Conservation (phyloP, 2,888 invertebrate species). For the Scrobipalpa atriplicella region DNA sequence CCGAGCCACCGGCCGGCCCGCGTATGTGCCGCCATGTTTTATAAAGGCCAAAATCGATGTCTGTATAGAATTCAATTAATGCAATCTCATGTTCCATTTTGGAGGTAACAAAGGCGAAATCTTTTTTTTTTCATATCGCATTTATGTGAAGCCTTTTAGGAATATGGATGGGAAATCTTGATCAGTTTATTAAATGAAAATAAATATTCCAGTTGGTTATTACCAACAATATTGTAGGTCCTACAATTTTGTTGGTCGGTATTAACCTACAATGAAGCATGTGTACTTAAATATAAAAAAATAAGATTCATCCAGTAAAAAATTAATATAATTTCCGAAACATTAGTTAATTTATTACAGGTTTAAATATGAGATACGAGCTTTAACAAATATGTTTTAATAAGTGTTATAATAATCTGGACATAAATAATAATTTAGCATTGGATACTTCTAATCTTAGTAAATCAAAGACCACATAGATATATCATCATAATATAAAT, state of each 20-base stretch:
- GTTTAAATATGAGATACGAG: no score
- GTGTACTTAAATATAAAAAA: no score
- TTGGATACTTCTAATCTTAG: not conserved
- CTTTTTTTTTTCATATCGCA: not conserved
- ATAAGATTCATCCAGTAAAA: no score
- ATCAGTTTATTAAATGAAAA: no score
- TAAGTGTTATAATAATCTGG: no score
- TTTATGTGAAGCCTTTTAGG: not conserved
- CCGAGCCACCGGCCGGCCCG: conserved; percentile 43
- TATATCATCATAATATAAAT: conserved; percentile 19
- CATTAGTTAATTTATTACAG: no score
- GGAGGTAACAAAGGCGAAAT: conserved; percentile 9
- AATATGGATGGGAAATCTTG: not conserved
- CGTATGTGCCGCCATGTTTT: conserved; percentile 25
- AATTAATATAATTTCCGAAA: no score
- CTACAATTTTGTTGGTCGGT: no score
- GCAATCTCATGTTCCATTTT: conserved; percentile 22
- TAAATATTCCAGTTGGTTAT: no score
- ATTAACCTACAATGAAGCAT: no score
- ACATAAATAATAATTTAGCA: no score
- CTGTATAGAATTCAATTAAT: conserved; percentile 20
- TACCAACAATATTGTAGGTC: not conserved
- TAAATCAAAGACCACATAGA: not conserved
- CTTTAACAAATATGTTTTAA: no score
- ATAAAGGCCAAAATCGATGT: conserved; percentile 22